phyloP scores from a whole-genome alignment of 2,888 invertebrate species.

The Strigamia maritima region DNA sequence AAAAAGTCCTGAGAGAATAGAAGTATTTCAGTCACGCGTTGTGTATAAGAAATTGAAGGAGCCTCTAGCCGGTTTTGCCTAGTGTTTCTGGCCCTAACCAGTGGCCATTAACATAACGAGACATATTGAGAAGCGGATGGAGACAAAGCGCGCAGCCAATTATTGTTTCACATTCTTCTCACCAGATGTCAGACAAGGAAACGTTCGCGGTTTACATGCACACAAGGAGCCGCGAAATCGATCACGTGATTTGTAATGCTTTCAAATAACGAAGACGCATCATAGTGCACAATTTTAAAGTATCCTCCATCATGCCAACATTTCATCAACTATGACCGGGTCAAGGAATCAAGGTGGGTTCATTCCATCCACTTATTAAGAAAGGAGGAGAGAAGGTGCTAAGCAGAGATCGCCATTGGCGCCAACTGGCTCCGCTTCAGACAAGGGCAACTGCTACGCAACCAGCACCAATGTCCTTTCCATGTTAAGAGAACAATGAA shows the following conservation, averaged over 20 bases:
- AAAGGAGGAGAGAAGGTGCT: slow-evolving; percentile 27
- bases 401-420: slow-evolving; percentile 24
- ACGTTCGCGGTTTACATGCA: slow-evolving; percentile 26
- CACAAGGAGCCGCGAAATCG: slow-evolving; percentile 35
- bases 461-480: slow-evolving; percentile 22
- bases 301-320: slow-evolving; percentile 22
- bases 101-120: slow-evolving; percentile 32
- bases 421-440: slow-evolving; percentile 16
- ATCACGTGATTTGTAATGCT: slow-evolving; percentile 33
- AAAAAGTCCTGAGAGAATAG: neutral
- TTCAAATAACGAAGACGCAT: slow-evolving; percentile 35
- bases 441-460: slow-evolving; percentile 32
- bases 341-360: slow-evolving; percentile 31
- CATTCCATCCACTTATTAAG: slow-evolving; percentile 31
- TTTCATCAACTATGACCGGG: slow-evolving; percentile 25
- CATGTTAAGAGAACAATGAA: slow-evolving; percentile 28
- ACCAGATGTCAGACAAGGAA: slow-evolving; percentile 38
- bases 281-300: slow-evolving; percentile 34
- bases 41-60: neutral
- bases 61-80: slow-evolving; percentile 10
- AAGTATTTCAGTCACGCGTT: neutral
- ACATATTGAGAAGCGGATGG: neutral
- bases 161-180: slow-evolving; percentile 37
- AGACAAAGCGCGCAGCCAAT: slow-evolving; percentile 17
- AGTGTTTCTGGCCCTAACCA: neutral